Conservation (phyloP, 2,797 vertebrate genomes). For the Triplophysa yarkandensis region DNA sequence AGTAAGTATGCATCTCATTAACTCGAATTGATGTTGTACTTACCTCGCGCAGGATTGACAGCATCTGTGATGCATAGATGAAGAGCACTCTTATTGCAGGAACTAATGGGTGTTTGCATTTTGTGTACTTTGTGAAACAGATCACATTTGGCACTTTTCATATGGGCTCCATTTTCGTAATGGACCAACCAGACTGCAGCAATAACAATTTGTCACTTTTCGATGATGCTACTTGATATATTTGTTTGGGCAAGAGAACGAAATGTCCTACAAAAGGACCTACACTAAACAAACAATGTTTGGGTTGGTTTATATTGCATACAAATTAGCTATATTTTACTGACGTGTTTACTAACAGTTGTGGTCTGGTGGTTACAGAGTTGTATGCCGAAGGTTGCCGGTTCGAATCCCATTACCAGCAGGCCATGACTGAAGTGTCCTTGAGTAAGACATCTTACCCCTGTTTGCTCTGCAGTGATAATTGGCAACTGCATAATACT, state of each 20-base stretch:
- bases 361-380: too few relatives aligned
- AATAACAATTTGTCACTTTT: neutral
- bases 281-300: neutral
- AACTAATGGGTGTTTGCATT: neutral
- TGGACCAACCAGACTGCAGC: slow-evolving; percentile 10
- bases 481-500: too few relatives aligned
- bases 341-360: too few relatives aligned
- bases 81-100: neutral
- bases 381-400: too few relatives aligned
- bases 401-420: too few relatives aligned
- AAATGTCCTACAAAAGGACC: neutral
- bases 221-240: neutral
- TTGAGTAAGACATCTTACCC: too few relatives aligned
- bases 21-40: neutral
- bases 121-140: slow-evolving; percentile 17
- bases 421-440: too few relatives aligned
- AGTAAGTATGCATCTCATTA: slow-evolving; percentile 66
- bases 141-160: slow-evolving; percentile 8
- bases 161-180: slow-evolving; percentile 20
- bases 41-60: neutral
- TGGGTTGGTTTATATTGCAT: neutral
- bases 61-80: neutral
- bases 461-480: too few relatives aligned
- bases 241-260: neutral
- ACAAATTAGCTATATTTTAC: neutral